Base-by-base conservation (phyloP, 2,113 vertebrate species). In the Elanus axillaris region DNA sequence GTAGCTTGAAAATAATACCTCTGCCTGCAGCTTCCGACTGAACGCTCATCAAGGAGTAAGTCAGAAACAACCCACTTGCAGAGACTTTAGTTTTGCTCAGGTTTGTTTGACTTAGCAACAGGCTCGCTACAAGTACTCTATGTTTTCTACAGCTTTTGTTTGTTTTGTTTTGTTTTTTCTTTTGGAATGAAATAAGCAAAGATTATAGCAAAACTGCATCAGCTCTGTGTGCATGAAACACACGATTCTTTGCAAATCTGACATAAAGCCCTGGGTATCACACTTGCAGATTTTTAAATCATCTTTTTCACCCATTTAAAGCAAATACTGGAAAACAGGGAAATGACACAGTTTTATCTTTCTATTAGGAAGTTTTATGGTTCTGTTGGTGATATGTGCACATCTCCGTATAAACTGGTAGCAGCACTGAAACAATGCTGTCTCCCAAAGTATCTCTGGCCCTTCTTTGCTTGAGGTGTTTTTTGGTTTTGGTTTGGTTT, bases 341-440 rank as follows among this genome's bases (percentile, higher is more conserved):
- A 63, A 14, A 29, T 34, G 16, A 81, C 31, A 56, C 26, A 32
- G 7, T 36, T 77, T 60, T 20, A 4, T 82, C 21, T 58, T 63
- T 55, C 20, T 77, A 0, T 31, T 21, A 16, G 5, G 21, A 68
- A 73, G 17, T 14, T 32, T 75, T 47, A 34, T 7, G 38, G 18
- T 25, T 72, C 21, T 80, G 10, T 31, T 3, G 2, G 32, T 36
- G 11, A 13, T 32, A 29, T 0, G 0, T 40, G n/a, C 16, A 22
- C 40, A 7, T 7, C n/a, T 73, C 55, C 14, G 34, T 4, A 26
- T 3, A 40, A 86, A 47, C 11, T 15, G 19, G 25, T 18, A 43
- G 20, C 53, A 83, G 38, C 23, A 56, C 10, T 13, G 45, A 77
- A 82, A 25, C 13, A 81, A 18, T 19, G 53, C 90, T 45, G 12